Percentiles rank a stretch among this genome's conserved stretches.
phyloP scores from a whole-genome alignment of 2,888 invertebrate genomes.

The Periphyllus acericola region DNA sequence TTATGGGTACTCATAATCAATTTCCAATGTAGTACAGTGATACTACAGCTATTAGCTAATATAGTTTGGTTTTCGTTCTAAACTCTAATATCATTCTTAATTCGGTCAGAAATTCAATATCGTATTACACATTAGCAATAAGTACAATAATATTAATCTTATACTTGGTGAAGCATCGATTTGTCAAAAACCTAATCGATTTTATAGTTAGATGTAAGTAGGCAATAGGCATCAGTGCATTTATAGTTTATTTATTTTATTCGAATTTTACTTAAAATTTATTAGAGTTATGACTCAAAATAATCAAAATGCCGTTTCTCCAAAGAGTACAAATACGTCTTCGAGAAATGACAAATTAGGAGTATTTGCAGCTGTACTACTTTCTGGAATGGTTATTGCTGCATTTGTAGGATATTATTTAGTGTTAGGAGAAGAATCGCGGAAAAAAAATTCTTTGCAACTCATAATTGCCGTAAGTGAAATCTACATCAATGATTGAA shows the following conservation, averaged over 20 bases:
- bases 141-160: not conserved
- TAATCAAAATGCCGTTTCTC: not conserved
- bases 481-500: not conserved
- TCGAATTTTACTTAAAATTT: too few relatives aligned
- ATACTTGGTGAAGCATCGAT: not conserved
- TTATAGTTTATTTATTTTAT: too few relatives aligned
- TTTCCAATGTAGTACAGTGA: too few relatives aligned
- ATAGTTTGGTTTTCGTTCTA: not conserved
- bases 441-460: slow-evolving; percentile 55
- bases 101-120: not conserved
- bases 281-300: not conserved
- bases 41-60: too few relatives aligned
- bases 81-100: not conserved
- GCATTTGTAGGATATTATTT: slow-evolving; percentile 37
- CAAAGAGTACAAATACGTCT: not conserved
- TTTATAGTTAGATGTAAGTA: not conserved
- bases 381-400: slow-evolving; percentile 21
- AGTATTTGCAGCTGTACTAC: slow-evolving; percentile 16
- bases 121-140: not conserved
- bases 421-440: slow-evolving; percentile 44
- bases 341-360: slow-evolving; percentile 37
- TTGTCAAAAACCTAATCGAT: not conserved
- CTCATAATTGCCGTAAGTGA: slow-evolving; percentile 52
- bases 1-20: not conserved
- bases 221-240: too few relatives aligned